Evolutionary conservation across 1,140 invertebrate genomes (phyloP).

Genomic region (Cherax destructor): DNA sequence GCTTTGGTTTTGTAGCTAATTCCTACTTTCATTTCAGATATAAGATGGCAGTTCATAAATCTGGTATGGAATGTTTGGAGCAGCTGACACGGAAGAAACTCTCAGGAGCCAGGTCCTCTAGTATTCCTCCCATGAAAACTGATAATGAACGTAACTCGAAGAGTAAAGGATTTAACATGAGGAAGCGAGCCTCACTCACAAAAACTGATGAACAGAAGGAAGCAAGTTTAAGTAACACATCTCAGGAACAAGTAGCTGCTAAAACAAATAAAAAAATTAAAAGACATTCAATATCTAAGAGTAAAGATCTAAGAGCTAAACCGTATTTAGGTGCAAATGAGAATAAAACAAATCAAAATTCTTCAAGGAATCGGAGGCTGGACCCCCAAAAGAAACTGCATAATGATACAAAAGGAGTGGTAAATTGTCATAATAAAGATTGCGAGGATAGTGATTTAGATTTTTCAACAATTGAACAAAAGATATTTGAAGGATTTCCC

Average conservation of each 20-base stretch:
- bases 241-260: not conserved
- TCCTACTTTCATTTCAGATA: not conserved
- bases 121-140: not conserved
- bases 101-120: not conserved
- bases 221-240: no score
- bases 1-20: no score
- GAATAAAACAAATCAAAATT: not conserved
- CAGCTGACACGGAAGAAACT: not conserved
- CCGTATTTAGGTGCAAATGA: not conserved
- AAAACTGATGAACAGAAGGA: not conserved
- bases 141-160: not conserved
- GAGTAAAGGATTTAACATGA: not conserved
- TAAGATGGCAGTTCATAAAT: not conserved
- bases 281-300: not conserved
- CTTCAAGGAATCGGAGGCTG: not conserved
- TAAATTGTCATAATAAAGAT: not conserved
- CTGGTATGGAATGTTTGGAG: not conserved
- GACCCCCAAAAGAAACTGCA: not conserved
- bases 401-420: not conserved
- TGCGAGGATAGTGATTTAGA: slow-evolving; percentile 24
- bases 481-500: slow-evolving; percentile 62
- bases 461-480: slow-evolving; percentile 64
- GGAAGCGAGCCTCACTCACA: not conserved
- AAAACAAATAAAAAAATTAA: not conserved
- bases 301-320: not conserved